Percentiles rank a stretch among this genome's conserved stretches.
phyloP scores from a whole-genome alignment of 2,888 invertebrate species.

The Prosapia bicincta region DNA sequence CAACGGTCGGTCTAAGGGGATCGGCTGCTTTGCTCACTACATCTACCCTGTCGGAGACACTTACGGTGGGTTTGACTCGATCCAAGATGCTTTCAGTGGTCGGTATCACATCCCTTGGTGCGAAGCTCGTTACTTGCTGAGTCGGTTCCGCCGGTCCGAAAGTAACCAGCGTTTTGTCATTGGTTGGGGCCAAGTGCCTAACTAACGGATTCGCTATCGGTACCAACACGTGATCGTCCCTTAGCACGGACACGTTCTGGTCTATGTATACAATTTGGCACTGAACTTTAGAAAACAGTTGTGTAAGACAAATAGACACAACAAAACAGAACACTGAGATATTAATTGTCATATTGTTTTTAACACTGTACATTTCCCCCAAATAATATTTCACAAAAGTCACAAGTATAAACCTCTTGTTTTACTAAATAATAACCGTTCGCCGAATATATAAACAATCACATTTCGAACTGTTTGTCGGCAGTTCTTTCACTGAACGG shows the following conservation, averaged over 20 bases:
- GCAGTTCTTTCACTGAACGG: not conserved
- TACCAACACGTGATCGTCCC: not conserved
- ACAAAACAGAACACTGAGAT: not conserved
- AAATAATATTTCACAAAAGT: not conserved
- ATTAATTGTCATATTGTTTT: not conserved
- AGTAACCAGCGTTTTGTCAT: not conserved
- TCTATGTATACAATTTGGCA: not conserved
- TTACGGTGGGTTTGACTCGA: not conserved
- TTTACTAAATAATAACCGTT: not conserved
- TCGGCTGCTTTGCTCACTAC: not conserved
- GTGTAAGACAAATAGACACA: not conserved
- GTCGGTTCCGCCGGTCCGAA: not conserved
- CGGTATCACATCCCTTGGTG: not conserved
- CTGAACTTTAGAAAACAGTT: not conserved
- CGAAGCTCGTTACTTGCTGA: not conserved
- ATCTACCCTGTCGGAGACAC: not conserved
- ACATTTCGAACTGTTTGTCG: not conserved
- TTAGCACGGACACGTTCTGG: not conserved
- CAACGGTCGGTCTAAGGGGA: constrained; percentile 11
- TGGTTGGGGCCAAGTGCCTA: not conserved
- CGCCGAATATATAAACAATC: not conserved
- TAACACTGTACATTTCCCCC: not conserved
- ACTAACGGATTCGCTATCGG: not conserved
- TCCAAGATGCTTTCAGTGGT: not conserved
- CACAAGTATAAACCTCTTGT: not conserved